Conservation (phyloP, 2,797 vertebrate species). For the Miichthys miiuy region DNA sequence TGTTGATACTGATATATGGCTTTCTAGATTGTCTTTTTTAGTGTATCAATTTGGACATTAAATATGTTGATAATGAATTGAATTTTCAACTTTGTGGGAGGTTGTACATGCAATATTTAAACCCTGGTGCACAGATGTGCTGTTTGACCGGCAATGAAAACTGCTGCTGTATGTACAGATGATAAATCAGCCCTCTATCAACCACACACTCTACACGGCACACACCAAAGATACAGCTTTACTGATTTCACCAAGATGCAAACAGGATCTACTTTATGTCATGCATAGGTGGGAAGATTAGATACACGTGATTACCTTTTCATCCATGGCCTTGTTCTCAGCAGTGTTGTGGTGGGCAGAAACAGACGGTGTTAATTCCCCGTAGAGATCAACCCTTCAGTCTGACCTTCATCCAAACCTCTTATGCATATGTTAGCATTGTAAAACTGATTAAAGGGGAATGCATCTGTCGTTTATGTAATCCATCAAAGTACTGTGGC, state of each 20-base stretch:
- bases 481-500: constrained; percentile 36
- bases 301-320: background rate
- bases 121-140: no score
- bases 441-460: constrained; percentile 31
- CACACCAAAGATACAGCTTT: background rate
- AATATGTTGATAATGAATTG: no score
- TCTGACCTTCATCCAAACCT: constrained; percentile 23
- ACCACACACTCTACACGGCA: no score
- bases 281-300: background rate
- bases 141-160: no score
- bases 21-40: no score
- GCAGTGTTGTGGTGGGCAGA: background rate
- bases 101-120: no score
- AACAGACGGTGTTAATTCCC: constrained; percentile 12
- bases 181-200: no score
- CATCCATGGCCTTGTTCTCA: background rate
- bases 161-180: no score
- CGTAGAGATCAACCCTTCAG: constrained; percentile 28
- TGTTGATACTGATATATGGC: no score
- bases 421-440: constrained; percentile 42
- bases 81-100: no score
- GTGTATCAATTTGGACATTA: no score
- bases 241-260: background rate
- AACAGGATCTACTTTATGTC: no score
- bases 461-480: constrained; percentile 21